Evolutionary conservation across 2,888 invertebrate genomes (phyloP).

Genomic region (Muschampia plurimacula): DNA sequence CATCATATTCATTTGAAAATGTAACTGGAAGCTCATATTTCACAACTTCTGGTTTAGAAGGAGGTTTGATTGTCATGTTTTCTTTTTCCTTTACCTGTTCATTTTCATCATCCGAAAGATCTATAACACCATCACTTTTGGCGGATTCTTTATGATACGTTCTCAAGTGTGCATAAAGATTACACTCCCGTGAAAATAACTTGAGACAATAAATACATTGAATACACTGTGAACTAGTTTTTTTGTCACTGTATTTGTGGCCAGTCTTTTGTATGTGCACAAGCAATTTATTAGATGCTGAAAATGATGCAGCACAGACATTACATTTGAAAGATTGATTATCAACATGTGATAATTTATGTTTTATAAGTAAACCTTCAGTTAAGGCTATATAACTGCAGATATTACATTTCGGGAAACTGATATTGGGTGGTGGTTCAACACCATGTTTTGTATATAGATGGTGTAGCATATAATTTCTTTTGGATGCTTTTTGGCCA

Average conservation of each 20-base stretch:
- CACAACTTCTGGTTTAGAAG: constrained; percentile 51
- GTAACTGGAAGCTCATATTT: constrained; percentile 65
- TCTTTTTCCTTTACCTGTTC: constrained; percentile 43
- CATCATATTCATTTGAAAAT: constrained; percentile 63
- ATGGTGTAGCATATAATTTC: constrained; percentile 91
- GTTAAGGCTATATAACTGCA: constrained; percentile 92
- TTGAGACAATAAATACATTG: constrained; percentile 92
- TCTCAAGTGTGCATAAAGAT: constrained; percentile 90
- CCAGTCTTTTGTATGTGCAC: constrained; percentile 85
- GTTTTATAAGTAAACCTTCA: constrained; percentile 88
- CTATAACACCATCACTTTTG: constrained; percentile 88
- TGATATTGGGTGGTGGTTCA: constrained; percentile 89
- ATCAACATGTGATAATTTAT: constrained; percentile 88
- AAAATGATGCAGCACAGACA: constrained; percentile 85
- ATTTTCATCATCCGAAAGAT: constrained; percentile 82
- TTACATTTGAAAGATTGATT: constrained; percentile 79
- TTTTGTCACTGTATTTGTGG: constrained; percentile 78
- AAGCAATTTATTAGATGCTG: constrained; percentile 67
- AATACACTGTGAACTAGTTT: constrained; percentile 86
- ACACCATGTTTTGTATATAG: constrained; percentile 92
- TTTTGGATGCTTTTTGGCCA: constrained; percentile 90
- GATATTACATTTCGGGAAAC: constrained; percentile 91
- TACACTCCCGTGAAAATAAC: constrained; percentile 88
- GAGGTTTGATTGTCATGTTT: constrained; percentile 53
- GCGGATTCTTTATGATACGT: constrained; percentile 88